These are phyloP conservation scores for Ianthella basta DNA, from an alignment of 37 sponge, comb jelly and placozoan species.

Conservation along the genomic window DNA sequence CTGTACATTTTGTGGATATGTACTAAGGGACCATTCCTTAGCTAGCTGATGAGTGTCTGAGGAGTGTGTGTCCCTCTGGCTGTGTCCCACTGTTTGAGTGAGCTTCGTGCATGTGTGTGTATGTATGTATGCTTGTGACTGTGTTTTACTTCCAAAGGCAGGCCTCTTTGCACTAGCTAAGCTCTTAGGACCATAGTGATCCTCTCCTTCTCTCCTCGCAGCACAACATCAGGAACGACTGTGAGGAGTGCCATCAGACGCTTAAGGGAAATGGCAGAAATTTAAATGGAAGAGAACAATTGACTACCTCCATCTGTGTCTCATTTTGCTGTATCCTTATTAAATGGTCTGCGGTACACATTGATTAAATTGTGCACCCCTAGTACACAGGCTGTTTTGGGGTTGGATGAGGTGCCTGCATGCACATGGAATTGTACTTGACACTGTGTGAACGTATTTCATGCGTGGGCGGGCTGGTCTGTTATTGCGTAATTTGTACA, in stretches of 20 bases:
- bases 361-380: neutral
- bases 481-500: neutral
- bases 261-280: constrained; percentile 85
- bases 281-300: constrained; percentile 24
- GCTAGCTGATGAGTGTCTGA: too few relatives aligned
- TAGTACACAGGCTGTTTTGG: too few relatives aligned
- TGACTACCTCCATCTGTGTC: neutral
- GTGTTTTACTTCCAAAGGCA: too few relatives aligned
- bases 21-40: neutral
- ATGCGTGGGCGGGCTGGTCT: neutral
- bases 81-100: neutral
- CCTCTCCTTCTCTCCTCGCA: constrained; percentile 25
- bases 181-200: too few relatives aligned
- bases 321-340: neutral
- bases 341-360: neutral
- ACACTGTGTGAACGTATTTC: too few relatives aligned
- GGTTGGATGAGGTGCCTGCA: too few relatives aligned
- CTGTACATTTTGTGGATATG: too few relatives aligned
- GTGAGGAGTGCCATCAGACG: constrained; percentile 93
- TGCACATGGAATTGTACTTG: too few relatives aligned
- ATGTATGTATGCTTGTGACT: constrained; percentile 6
- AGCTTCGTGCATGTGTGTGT: neutral
- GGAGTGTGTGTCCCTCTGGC: neutral
- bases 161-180: too few relatives aligned
- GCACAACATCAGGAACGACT: constrained; percentile 96